These are phyloP conservation scores for Oenanthe oenanthe DNA, from an alignment of 2,113 vertebrate genomes.

Conservation along the genomic window DNA sequence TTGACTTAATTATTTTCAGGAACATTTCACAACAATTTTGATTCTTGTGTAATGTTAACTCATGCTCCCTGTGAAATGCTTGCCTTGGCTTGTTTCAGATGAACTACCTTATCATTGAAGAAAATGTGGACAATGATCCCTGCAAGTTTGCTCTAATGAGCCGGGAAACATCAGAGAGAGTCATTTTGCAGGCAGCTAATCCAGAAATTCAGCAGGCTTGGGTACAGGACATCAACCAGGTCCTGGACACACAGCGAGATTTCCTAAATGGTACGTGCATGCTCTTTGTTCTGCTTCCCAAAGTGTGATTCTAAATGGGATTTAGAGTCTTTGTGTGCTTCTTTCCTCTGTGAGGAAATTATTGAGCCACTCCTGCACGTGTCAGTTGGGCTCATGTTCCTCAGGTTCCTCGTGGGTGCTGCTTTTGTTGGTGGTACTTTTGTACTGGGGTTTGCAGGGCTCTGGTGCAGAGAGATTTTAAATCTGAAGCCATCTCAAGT, in stretches of 20 bases:
- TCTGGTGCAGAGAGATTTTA: background rate
- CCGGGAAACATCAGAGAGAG: constrained; percentile 88
- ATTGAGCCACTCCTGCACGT: background rate
- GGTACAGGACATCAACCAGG: constrained; percentile 90
- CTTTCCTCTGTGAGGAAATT: background rate
- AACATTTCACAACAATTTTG: background rate
- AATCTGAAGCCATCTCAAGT: background rate
- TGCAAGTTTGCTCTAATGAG: constrained; percentile 93
- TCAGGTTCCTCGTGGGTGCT: background rate
- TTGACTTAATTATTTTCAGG: background rate
- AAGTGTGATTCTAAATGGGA: background rate
- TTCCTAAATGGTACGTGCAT: constrained; percentile 87
- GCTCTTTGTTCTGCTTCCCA: background rate
- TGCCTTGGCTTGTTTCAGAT: constrained; percentile 77
- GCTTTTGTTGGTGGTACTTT: background rate
- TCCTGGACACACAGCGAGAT: constrained; percentile 92
- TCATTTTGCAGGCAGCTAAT: constrained; percentile 94
- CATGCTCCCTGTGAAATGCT: background rate
- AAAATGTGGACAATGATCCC: constrained; percentile 89
- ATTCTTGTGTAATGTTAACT: background rate
- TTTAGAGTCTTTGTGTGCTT: background rate
- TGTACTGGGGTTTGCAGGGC: background rate
- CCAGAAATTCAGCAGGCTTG: constrained; percentile 93
- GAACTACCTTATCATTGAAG: constrained; percentile 89
- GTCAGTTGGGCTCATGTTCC: background rate